phyloP scores from a whole-genome alignment of 1,140 invertebrate genomes.

The Bombus vancouverensis region DNA sequence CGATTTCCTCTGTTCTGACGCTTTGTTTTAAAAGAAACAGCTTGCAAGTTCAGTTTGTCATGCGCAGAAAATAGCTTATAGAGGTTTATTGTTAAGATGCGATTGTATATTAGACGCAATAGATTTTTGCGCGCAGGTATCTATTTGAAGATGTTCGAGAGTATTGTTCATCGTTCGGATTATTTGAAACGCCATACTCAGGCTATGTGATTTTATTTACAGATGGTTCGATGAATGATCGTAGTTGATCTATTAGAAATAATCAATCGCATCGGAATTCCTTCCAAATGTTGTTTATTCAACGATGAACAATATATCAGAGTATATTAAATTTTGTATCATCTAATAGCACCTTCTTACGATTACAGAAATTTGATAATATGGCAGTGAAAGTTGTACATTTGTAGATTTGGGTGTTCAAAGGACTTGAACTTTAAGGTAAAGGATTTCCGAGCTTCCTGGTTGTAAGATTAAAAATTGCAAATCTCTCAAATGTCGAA shows the following conservation, averaged over 20 bases:
- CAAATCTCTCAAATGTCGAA: too few species aligned
- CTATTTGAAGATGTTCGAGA: background rate
- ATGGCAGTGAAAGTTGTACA: too few species aligned
- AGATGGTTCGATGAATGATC: background rate
- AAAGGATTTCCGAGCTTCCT: too few species aligned
- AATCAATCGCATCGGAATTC: background rate
- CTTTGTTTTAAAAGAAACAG: background rate
- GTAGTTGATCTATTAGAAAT: background rate
- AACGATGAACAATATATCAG: too few species aligned
- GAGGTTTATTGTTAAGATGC: background rate
- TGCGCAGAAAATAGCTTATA: conserved; percentile 2
- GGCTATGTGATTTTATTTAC: background rate
- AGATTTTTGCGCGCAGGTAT: background rate
- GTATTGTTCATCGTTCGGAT: too few species aligned
- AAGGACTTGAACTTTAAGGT: too few species aligned
- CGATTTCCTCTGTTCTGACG: background rate
- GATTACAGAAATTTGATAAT: too few species aligned
- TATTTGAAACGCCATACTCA: background rate
- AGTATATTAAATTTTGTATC: too few species aligned
- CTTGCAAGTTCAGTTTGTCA: background rate
- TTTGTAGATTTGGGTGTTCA: too few species aligned
- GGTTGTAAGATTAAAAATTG: too few species aligned
- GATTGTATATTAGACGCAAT: background rate
- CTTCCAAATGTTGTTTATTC: too few species aligned
- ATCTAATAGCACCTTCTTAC: too few species aligned